phyloP scores from a whole-genome alignment of 2,888 invertebrate genomes.

The Ischnus inquisitorius region DNA sequence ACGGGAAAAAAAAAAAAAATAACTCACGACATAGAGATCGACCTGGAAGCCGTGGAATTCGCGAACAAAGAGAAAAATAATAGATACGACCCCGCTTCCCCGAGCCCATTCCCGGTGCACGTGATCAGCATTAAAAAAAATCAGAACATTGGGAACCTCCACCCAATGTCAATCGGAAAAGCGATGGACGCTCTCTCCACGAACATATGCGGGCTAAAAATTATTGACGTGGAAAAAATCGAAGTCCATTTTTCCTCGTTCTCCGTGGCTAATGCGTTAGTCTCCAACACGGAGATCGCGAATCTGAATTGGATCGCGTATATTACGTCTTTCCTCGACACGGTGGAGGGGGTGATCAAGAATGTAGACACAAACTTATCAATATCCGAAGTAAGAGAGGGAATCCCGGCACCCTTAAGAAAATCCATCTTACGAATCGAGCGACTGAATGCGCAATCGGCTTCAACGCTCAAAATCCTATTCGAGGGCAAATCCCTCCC shows the following conservation, averaged over 20 bases:
- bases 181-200: neutral
- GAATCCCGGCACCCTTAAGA: neutral
- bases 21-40: neutral
- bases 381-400: neutral
- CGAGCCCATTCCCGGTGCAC: neutral
- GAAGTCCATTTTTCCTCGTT: neutral
- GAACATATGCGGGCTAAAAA: neutral
- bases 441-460: neutral
- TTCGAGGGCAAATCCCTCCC: neutral
- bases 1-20: neutral
- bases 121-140: neutral
- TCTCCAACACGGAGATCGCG: neutral
- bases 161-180: neutral
- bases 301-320: neutral
- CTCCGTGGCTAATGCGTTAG: neutral
- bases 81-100: neutral
- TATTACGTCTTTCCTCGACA: neutral
- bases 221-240: neutral
- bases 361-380: neutral
- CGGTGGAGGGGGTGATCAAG: neutral
- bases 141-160: neutral
- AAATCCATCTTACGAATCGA: neutral
- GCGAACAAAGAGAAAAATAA: neutral
- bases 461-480: neutral
- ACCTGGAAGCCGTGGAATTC: neutral